Evolutionary conservation across 2,797 vertebrate genomes (phyloP).

Genomic region (Gallinago nigripennis): DNA sequence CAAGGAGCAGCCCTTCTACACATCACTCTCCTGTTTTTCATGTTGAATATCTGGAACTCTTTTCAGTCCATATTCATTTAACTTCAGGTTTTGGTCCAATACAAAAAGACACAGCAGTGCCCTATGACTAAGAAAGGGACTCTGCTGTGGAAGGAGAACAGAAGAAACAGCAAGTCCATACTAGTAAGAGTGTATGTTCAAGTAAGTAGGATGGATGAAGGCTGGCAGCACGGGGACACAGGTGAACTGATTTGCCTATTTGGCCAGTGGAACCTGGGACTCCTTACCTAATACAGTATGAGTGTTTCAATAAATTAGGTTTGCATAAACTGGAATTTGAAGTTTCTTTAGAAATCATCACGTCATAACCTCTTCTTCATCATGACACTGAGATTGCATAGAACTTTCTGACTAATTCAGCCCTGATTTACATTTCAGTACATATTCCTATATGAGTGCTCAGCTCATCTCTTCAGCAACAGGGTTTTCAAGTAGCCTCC

Average conservation of each 20-base stretch:
- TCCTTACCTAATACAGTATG: not conserved
- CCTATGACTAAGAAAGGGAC: not conserved
- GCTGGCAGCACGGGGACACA: not conserved
- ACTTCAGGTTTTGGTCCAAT: not conserved
- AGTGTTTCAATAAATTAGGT: not conserved
- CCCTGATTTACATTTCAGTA: not conserved
- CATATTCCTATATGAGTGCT: not conserved
- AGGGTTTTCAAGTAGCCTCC: not conserved
- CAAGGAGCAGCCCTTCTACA: not conserved
- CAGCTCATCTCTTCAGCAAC: not conserved
- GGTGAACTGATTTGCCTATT: not conserved
- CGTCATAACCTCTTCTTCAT: not conserved
- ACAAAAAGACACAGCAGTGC: not conserved
- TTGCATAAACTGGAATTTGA: not conserved
- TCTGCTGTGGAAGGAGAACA: not conserved
- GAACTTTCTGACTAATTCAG: not conserved
- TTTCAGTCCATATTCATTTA: not conserved
- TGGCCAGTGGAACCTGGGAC: not conserved
- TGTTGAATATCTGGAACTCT: not conserved
- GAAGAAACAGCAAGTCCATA: not conserved
- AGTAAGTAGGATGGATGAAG: not conserved
- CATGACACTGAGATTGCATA: not conserved
- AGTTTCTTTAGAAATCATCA: not conserved
- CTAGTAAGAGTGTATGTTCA: not conserved
- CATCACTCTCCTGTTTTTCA: not conserved